Evolutionary conservation across 1,140 invertebrate species (phyloP), one percentile per base, ranked within the genome.

Genomic region (Drosophila lacertosa): DNA sequence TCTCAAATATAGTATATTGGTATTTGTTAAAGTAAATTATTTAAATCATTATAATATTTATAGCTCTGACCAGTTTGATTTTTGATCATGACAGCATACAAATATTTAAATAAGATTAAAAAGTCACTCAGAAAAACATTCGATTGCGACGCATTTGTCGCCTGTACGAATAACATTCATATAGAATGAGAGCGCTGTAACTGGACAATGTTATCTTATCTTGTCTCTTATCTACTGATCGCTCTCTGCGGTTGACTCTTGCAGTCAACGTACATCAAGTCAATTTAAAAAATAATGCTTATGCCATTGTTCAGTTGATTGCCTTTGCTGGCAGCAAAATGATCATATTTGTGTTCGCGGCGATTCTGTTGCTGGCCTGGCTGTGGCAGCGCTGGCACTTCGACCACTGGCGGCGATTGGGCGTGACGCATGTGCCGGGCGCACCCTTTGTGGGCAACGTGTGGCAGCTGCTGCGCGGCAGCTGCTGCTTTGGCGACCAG

Each of bases 381-480:
- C 45, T 77, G 1, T 86, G 81, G 81, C 81, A 86, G 35, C 54
- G 54, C 0, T 66, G 47, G 10, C 81, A 86, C 29, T 86, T 77
- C 15, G 2, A 16, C 3, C 58, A 81, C 33, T 86, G 81, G 81
- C 57, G 5, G 6, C 73, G 81, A 0, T 18, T 70, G 35, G 50
- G 59, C 5, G 77, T 86, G 29, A 73, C 81, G 0, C 53, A 6
- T 2, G 33, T 81, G 5, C 42, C 60, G 2, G 64, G 58, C n/a
- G 67, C 81, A 4, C 83, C 83, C 26, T 79, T 89, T 58, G 65
- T 89, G 58, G 83, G 83, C 10, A 89, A 89, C 15, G 83, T 89
- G 2, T 89, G 84, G 82, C 47, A 42, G 7, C 24, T 88, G 2
- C 10, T 82, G 40, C 71, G 77, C 0, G 74, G 78, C 10, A 26